Conservation (phyloP, 64 coral and sea anemone species). For the Dendrophyllia cribrosa region DNA sequence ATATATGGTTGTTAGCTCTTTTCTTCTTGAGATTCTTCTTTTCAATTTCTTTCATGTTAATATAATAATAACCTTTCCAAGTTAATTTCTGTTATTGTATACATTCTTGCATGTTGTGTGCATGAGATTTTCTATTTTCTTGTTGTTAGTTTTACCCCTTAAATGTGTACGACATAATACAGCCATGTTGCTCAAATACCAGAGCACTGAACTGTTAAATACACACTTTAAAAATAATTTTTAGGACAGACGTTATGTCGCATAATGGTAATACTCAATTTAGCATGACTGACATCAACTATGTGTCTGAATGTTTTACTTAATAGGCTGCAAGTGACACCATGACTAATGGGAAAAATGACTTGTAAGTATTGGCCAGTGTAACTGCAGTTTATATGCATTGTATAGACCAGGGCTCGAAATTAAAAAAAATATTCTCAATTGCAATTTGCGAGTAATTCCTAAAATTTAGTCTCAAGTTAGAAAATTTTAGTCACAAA, state of each 20-base stretch:
- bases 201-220: not conserved
- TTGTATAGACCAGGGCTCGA: too few species aligned
- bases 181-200: not conserved
- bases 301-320: not conserved
- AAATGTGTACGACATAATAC: too few species aligned
- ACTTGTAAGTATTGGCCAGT: not conserved
- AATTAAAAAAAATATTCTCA: too few species aligned
- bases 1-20: not conserved
- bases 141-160: not conserved
- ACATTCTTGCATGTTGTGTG: not conserved
- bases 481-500: too few species aligned
- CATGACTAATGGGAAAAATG: constrained; percentile 36
- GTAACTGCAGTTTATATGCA: not conserved
- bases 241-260: too few species aligned
- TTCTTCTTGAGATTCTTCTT: too few species aligned
- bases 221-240: not conserved
- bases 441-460: too few species aligned
- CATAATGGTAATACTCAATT: too few species aligned
- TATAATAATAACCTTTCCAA: not conserved
- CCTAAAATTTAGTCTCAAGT: too few species aligned
- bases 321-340: constrained; percentile 1
- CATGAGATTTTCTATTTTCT: not conserved
- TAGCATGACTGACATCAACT: too few species aligned
- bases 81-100: not conserved
- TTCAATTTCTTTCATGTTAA: too few species aligned